These are phyloP conservation scores for Astur gentilis DNA, from an alignment of 2,113 vertebrate species.

Conservation along the genomic window DNA sequence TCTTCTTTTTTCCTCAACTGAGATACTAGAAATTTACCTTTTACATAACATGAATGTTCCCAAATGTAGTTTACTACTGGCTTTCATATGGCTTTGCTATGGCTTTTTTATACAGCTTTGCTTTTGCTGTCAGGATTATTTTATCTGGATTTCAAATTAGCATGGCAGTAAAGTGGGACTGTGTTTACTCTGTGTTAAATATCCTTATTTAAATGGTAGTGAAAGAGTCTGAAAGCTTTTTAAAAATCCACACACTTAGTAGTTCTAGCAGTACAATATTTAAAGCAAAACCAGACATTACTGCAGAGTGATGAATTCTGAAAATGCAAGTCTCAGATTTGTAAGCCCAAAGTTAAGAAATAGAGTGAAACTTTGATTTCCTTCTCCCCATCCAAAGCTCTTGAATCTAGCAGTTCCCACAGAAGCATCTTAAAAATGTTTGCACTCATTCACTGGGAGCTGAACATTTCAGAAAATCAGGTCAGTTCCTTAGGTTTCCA, in stretches of 20 bases:
- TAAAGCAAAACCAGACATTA: not conserved
- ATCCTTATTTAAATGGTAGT: not conserved
- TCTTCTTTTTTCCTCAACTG: not conserved
- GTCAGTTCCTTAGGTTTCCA: slow-evolving; percentile 40
- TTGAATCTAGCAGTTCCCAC: not conserved
- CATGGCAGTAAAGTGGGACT: not conserved
- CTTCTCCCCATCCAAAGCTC: not conserved
- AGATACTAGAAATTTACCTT: not conserved
- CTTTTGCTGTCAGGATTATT: not conserved
- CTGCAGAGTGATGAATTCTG: not conserved
- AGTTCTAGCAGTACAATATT: not conserved
- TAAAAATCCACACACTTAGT: not conserved
- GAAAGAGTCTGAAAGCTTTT: not conserved
- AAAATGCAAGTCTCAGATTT: not conserved
- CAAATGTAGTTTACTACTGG: not conserved
- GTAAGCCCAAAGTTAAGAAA: not conserved
- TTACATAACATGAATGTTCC: not conserved
- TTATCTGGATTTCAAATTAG: not conserved
- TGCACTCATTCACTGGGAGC: slow-evolving; percentile 5
- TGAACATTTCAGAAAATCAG: slow-evolving; percentile 45
- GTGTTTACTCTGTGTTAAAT: not conserved
- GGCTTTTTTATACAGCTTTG: not conserved
- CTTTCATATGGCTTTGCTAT: not conserved
- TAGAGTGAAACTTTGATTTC: slow-evolving; percentile 1
- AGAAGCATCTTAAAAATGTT: slow-evolving; percentile 20